Evolutionary conservation across 1,140 invertebrate species (phyloP).

Genomic region (Doryteuthis pealeii): DNA sequence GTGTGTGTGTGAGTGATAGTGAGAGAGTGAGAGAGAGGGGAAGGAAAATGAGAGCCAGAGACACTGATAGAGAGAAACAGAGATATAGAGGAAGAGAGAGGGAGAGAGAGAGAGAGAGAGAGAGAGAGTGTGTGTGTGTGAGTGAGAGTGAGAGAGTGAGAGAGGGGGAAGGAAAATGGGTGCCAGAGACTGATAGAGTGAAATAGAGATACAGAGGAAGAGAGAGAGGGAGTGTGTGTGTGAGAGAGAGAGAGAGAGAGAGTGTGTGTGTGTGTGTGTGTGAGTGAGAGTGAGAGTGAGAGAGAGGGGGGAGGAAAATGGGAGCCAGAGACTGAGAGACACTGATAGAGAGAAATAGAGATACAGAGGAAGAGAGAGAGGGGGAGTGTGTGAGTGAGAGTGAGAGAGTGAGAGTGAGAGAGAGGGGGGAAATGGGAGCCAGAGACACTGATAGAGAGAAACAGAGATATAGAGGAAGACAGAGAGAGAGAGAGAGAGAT

Average conservation of each 20-base stretch:
- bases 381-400: not conserved
- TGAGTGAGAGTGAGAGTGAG: not conserved
- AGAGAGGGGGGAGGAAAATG: not conserved
- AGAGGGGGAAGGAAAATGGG: not conserved
- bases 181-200: not conserved
- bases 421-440: too few species aligned
- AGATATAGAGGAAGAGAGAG: not conserved
- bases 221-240: not conserved
- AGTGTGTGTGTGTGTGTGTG: not conserved
- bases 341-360: not conserved
- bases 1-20: not conserved
- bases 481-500: too few species aligned
- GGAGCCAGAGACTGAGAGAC: not conserved
- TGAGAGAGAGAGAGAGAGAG: not conserved
- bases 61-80: not conserved
- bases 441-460: too few species aligned
- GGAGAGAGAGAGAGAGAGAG: not conserved
- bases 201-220: not conserved
- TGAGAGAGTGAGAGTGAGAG: not conserved
- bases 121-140: not conserved
- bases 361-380: not conserved
- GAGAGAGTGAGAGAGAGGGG: not conserved
- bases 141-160: not conserved
- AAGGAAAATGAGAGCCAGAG: not conserved
- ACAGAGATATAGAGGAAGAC: too few species aligned